Percentiles rank a stretch among this genome's conserved stretches.
Evolutionary conservation across 2,888 invertebrate species (phyloP).

Genomic region (Timema cristinae): DNA sequence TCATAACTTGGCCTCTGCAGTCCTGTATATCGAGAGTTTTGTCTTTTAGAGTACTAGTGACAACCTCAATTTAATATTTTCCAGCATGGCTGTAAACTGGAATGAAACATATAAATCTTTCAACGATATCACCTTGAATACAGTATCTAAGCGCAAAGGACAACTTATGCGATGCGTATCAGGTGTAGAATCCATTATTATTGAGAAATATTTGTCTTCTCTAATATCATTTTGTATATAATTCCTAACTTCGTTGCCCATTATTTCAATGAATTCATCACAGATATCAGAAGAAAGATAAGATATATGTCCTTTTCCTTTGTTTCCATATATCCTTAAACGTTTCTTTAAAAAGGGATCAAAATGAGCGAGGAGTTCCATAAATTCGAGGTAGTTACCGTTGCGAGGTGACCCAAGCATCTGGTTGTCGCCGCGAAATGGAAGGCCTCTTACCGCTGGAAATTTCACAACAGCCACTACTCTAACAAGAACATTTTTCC

Average conservation of each 20-base stretch:
- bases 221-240: not conserved
- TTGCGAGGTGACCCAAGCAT: not conserved
- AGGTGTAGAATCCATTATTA: not conserved
- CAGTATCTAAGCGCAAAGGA: not conserved
- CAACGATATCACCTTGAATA: not conserved
- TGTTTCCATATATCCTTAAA: conserved; percentile 4
- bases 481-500: not conserved
- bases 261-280: conserved; percentile 14
- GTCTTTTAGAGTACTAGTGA: conserved; percentile 8
- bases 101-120: conserved; percentile 10
- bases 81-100: conserved; percentile 1
- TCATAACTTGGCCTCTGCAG: conserved; percentile 9
- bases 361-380: not conserved
- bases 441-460: not conserved
- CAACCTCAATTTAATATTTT: conserved; percentile 15
- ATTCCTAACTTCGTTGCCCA: conserved; percentile 2
- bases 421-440: not conserved
- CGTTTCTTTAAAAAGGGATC: conserved; percentile 11
- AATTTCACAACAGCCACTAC: conserved; percentile 11
- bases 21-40: not conserved
- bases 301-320: conserved; percentile 3
- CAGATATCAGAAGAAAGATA: conserved; percentile 6
- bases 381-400: conserved; percentile 1
- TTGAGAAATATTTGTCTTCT: conserved; percentile 6
- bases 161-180: not conserved